Conservation (phyloP, 1,140 invertebrate genomes). For the Sinella curviseta region DNA sequence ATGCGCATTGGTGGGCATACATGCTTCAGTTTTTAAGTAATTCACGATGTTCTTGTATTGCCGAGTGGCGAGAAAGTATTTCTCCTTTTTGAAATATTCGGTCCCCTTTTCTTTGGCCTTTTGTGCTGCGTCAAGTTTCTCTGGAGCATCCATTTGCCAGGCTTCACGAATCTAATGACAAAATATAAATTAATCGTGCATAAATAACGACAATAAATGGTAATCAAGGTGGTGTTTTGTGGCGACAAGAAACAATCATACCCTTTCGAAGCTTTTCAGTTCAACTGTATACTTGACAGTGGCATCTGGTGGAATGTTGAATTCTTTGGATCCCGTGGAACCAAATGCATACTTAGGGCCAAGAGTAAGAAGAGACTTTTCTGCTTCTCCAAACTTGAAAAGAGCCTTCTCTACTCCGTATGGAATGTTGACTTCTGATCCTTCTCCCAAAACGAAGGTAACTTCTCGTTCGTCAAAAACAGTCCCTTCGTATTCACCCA, state of each 20-base stretch:
- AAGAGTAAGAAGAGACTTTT: slow-evolving; percentile 75
- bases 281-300: slow-evolving; percentile 78
- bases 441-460: slow-evolving; percentile 84
- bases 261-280: slow-evolving; percentile 81
- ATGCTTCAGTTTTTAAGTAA: slow-evolving; percentile 59
- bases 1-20: slow-evolving; percentile 47
- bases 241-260: slow-evolving; percentile 48
- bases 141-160: slow-evolving; percentile 77
- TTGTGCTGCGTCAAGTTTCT: slow-evolving; percentile 79
- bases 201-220: slow-evolving; percentile 26
- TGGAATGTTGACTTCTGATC: slow-evolving; percentile 70
- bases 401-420: slow-evolving; percentile 83
- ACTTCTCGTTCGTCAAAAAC: slow-evolving; percentile 76
- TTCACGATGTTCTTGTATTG: slow-evolving; percentile 78
- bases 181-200: slow-evolving; percentile 1
- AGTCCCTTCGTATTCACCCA: slow-evolving; percentile 68
- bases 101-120: slow-evolving; percentile 88
- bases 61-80: slow-evolving; percentile 77
- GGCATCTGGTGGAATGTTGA: slow-evolving; percentile 77
- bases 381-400: slow-evolving; percentile 77
- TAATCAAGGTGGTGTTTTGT: not conserved
- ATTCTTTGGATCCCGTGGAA: slow-evolving; percentile 65
- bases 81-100: slow-evolving; percentile 79
- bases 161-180: slow-evolving; percentile 64
- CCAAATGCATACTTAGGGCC: slow-evolving; percentile 79